phyloP scores from a whole-genome alignment of 2,888 invertebrate species.

The Amblyteles armatorius region DNA sequence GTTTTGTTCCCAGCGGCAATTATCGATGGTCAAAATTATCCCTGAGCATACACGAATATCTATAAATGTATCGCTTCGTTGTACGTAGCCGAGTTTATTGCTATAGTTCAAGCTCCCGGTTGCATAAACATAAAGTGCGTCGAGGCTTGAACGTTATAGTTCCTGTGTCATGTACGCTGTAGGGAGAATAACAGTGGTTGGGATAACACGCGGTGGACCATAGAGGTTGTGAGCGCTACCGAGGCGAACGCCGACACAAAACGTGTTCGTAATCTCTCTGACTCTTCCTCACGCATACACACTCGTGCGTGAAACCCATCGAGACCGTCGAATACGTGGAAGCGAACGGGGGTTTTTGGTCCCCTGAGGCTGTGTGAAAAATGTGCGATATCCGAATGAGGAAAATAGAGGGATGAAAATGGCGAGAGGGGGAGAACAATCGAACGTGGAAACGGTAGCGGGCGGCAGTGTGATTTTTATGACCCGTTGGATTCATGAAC shows the following conservation, averaged over 20 bases:
- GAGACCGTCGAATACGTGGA: not conserved
- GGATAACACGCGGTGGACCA: constrained; percentile 37
- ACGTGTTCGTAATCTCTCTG: constrained; percentile 41
- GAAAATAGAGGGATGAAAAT: constrained; percentile 17
- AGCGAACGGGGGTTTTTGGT: constrained; percentile 16
- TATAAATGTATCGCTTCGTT: constrained; percentile 7
- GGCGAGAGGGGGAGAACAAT: constrained; percentile 25
- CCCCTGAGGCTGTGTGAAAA: constrained; percentile 37
- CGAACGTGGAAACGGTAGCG: constrained; percentile 14
- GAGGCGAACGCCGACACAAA: constrained; percentile 42
- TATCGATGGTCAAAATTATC: not conserved
- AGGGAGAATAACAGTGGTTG: constrained; percentile 41
- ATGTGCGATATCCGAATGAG: constrained; percentile 16
- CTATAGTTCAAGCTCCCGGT: constrained; percentile 15
- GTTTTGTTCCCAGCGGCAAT: not conserved
- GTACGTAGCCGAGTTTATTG: not conserved
- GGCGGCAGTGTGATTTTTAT: constrained; percentile 41
- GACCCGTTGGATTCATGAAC: constrained; percentile 28
- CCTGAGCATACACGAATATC: not conserved
- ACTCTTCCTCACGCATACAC: constrained; percentile 18
- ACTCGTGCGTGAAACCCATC: not conserved
- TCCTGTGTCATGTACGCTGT: constrained; percentile 4
- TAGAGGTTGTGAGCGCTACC: constrained; percentile 37
- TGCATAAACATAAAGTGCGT: constrained; percentile 46
- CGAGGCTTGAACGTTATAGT: constrained; percentile 43